These are phyloP conservation scores for Porites evermanni DNA, from an alignment of 92 coral and sea anemone genomes.

Conservation along the genomic window DNA sequence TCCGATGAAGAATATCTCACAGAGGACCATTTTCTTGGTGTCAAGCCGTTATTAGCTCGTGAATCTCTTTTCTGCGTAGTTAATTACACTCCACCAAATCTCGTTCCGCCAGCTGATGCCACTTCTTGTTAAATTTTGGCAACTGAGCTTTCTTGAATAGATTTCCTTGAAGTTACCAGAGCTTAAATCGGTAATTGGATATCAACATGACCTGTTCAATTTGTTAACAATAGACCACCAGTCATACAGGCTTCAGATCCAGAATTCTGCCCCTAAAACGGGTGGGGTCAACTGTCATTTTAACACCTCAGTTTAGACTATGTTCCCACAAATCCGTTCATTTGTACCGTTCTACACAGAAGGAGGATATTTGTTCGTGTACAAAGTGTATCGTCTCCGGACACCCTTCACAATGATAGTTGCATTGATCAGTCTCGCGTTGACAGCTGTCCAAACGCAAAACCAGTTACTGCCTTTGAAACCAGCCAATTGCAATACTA, in stretches of 20 bases:
- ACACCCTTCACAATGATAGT: too few species aligned
- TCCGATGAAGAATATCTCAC: conserved; percentile 36
- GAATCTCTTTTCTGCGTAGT: not conserved
- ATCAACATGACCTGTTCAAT: not conserved
- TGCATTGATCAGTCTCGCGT: too few species aligned
- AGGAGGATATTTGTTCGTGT: too few species aligned
- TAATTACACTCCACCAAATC: not conserved
- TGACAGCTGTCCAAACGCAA: too few species aligned
- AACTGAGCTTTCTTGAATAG: not conserved
- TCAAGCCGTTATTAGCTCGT: too few species aligned
- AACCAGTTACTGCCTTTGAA: too few species aligned
- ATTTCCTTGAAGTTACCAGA: not conserved
- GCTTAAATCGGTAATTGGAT: not conserved
- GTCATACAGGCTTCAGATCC: not conserved
- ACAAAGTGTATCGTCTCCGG: too few species aligned
- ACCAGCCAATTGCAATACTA: too few species aligned
- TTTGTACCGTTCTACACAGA: too few species aligned
- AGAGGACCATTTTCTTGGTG: conserved; percentile 24
- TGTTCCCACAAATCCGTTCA: too few species aligned
- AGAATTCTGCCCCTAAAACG: not conserved
- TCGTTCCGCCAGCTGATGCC: too few species aligned
- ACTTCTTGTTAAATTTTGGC: not conserved
- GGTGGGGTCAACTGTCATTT: not conserved
- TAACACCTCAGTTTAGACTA: too few species aligned
- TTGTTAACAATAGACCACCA: not conserved